Percentiles rank a stretch among this genome's conserved stretches.
Conservation (phyloP, 2,888 invertebrate species). For the Ophion ventricosus region DNA sequence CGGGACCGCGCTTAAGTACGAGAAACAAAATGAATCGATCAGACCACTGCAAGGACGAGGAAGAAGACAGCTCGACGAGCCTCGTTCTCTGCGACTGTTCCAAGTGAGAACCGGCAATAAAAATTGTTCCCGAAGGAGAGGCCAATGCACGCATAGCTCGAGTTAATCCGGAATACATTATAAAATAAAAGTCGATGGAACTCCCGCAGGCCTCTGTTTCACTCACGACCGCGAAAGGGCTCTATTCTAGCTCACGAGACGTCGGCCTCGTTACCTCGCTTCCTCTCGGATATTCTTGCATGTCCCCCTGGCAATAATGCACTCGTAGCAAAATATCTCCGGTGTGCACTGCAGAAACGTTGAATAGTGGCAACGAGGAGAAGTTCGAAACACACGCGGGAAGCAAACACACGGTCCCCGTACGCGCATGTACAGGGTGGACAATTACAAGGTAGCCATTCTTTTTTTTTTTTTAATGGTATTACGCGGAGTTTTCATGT, state of each 20-base stretch:
- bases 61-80: not conserved
- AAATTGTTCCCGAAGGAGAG: slow-evolving; percentile 50
- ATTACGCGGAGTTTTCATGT: too few species aligned
- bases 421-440: too few species aligned
- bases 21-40: not conserved
- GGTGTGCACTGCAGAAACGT: slow-evolving; percentile 41
- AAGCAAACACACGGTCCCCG: not conserved
- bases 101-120: slow-evolving; percentile 47
- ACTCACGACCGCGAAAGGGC: slow-evolving; percentile 52
- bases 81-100: slow-evolving; percentile 11
- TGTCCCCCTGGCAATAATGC: slow-evolving; percentile 46
- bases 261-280: slow-evolving; percentile 59
- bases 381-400: not conserved
- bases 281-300: slow-evolving; percentile 28
- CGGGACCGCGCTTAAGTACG: not conserved
- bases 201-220: slow-evolving; percentile 45
- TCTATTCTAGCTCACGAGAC: slow-evolving; percentile 49
- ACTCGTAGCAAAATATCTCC: slow-evolving; percentile 20
- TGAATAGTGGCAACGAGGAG: not conserved
- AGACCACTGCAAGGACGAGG: not conserved
- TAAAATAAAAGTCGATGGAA: slow-evolving; percentile 50
- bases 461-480: too few species aligned
- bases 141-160: slow-evolving; percentile 33
- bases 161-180: slow-evolving; percentile 17
- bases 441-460: too few species aligned